Evolutionary conservation across 2,113 vertebrate species (phyloP).

Genomic region (Notarius quadriscutis): DNA sequence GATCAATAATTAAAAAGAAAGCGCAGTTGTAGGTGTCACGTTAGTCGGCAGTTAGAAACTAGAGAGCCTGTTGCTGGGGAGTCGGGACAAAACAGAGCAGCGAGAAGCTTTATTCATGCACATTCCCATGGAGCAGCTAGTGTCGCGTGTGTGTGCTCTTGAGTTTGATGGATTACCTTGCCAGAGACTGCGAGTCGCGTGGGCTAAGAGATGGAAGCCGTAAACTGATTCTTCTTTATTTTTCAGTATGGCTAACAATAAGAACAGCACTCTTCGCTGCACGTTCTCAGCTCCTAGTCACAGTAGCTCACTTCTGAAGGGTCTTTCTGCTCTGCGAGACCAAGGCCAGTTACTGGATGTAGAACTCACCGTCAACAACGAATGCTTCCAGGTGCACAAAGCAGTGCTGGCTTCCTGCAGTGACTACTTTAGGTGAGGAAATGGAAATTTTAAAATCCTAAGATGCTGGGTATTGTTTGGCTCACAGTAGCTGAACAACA

Average conservation of each 20-base stretch:
- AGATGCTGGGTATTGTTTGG: background rate
- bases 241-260: constrained; percentile 90
- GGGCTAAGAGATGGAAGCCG: constrained; percentile 19
- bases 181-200: background rate
- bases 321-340: constrained; percentile 84
- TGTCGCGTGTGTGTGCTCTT: no score
- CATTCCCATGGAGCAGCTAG: background rate
- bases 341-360: constrained; percentile 94
- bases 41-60: constrained; percentile 48
- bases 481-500: background rate
- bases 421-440: constrained; percentile 92
- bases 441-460: background rate
- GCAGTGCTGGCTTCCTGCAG: constrained; percentile 97
- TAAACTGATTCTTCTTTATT: constrained; percentile 56
- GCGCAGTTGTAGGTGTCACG: constrained; percentile 45
- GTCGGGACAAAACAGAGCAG: background rate
- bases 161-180: constrained; percentile 15
- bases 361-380: constrained; percentile 86
- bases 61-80: constrained; percentile 17
- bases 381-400: constrained; percentile 93
- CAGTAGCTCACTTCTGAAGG: constrained; percentile 88
- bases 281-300: constrained; percentile 93
- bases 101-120: background rate
- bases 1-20: constrained; percentile 58
- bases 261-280: constrained; percentile 86